Evolutionary conservation across 2,113 vertebrate species (phyloP).

Genomic region (Lycaon pictus): DNA sequence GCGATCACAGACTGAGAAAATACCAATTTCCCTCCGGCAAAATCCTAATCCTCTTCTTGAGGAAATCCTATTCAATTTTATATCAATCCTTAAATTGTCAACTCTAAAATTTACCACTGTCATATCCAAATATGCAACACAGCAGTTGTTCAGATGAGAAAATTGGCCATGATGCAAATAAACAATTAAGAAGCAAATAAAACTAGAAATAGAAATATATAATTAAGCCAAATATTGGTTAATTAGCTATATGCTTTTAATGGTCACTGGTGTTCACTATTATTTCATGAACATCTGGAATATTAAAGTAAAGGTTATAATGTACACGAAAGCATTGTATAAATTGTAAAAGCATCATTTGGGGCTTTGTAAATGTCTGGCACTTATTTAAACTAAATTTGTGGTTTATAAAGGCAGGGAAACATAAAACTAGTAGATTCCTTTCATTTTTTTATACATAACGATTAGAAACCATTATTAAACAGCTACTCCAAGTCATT

Average conservation of each 20-base stretch:
- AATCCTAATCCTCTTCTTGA: constrained; percentile 70
- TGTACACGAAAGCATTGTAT: constrained; percentile 5
- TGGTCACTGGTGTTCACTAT: background rate
- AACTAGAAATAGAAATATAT: constrained; percentile 45
- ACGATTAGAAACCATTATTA: background rate
- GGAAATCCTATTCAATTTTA: constrained; percentile 69
- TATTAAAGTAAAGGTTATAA: constrained; percentile 32
- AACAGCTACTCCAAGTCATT: background rate
- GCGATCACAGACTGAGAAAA: constrained; percentile 75
- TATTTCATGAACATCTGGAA: constrained; percentile 24
- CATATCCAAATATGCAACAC: background rate
- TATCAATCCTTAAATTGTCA: constrained; percentile 65
- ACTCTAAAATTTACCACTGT: constrained; percentile 32
- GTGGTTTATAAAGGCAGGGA: constrained; percentile 10
- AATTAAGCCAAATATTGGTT: constrained; percentile 47
- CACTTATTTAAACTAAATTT: background rate
- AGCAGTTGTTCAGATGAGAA: constrained; percentile 28
- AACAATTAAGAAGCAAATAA: constrained; percentile 35
- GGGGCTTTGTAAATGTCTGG: background rate
- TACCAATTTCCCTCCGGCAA: constrained; percentile 65
- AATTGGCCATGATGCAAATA: background rate
- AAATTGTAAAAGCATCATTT: background rate
- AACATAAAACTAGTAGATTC: background rate
- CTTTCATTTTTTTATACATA: background rate
- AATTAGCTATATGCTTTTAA: background rate